Evolutionary conservation across 2,888 invertebrate species (phyloP).

Genomic region (Periphyllus acericola): DNA sequence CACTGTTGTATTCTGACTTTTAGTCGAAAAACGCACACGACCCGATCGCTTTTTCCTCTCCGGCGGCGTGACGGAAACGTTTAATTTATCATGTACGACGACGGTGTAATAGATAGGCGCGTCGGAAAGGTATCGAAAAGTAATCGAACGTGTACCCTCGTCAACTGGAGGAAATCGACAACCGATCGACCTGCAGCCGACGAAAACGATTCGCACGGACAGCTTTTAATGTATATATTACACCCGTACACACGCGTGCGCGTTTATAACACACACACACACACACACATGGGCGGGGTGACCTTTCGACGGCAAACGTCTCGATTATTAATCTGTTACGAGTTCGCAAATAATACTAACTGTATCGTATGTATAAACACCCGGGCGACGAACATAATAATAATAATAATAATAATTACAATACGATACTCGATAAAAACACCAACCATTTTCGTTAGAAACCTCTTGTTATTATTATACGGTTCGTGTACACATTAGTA

Average conservation of each 20-base stretch:
- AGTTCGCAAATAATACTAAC: background rate
- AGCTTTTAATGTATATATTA: background rate
- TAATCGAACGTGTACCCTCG: constrained; percentile 4
- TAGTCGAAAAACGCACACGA: background rate
- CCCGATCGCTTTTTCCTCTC: background rate
- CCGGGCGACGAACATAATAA: too few species aligned
- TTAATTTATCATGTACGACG: background rate
- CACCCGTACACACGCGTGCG: too few species aligned
- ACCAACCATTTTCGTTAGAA: background rate
- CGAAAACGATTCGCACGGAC: constrained; percentile 18
- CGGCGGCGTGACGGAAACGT: background rate
- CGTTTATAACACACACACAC: background rate
- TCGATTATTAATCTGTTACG: background rate
- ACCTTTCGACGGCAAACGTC: background rate
- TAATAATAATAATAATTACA: too few species aligned
- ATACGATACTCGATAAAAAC: background rate
- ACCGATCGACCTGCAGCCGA: background rate
- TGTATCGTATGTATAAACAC: background rate
- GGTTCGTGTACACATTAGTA: background rate
- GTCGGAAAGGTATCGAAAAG: background rate
- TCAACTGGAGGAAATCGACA: background rate
- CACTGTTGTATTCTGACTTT: too few species aligned
- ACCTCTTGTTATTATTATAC: background rate
- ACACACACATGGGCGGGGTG: background rate
- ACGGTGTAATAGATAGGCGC: background rate